Conservation (phyloP, 1,140 invertebrate genomes). For the Liolophura sinensis region DNA sequence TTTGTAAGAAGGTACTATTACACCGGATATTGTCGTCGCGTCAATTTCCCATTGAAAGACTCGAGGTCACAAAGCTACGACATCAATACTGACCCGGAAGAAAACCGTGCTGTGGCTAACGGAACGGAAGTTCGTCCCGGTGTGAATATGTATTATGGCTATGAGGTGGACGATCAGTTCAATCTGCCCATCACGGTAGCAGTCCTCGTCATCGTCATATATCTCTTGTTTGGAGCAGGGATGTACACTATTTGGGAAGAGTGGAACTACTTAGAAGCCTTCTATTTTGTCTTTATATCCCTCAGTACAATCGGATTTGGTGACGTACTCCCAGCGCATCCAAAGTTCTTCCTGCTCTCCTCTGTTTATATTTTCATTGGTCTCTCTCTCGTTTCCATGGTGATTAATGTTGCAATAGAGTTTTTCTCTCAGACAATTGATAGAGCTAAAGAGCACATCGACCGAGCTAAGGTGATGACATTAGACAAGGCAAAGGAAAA, state of each 20-base stretch:
- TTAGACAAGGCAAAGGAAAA: constrained; percentile 24
- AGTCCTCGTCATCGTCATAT: constrained; percentile 76
- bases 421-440: constrained; percentile 29
- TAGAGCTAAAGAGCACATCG: constrained; percentile 30
- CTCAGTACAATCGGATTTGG: constrained; percentile 73
- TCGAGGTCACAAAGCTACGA: neutral
- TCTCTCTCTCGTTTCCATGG: constrained; percentile 88
- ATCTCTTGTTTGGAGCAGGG: constrained; percentile 82
- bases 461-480: constrained; percentile 21
- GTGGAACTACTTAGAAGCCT: constrained; percentile 88
- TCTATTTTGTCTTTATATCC: constrained; percentile 93
- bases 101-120: neutral
- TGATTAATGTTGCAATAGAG: constrained; percentile 84
- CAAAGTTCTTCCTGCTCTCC: constrained; percentile 85
- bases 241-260: constrained; percentile 69
- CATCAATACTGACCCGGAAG: neutral
- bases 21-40: constrained; percentile 14
- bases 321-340: constrained; percentile 85
- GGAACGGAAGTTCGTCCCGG: constrained; percentile 8
- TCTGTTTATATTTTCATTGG: constrained; percentile 94
- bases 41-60: neutral
- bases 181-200: constrained; percentile 88
- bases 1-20: constrained; percentile 28
- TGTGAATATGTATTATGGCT: constrained; percentile 24
- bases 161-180: constrained; percentile 83